Evolutionary conservation across 1,140 invertebrate species (phyloP).

Genomic region (Halesus radiatus): DNA sequence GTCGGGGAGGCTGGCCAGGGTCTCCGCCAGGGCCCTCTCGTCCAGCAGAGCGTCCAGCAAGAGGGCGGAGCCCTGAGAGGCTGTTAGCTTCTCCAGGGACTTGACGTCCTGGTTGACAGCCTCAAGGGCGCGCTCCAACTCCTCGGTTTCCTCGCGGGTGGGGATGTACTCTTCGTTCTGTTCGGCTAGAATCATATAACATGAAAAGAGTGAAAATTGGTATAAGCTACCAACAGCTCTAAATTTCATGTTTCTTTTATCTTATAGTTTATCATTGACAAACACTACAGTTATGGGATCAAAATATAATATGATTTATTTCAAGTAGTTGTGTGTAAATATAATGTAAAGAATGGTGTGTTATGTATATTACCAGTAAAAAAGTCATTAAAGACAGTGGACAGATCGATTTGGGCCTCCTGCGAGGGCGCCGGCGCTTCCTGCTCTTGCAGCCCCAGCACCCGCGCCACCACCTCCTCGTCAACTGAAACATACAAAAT

Average conservation of each 20-base stretch:
- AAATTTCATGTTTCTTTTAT: no score
- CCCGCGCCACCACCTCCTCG: slow-evolving; percentile 52
- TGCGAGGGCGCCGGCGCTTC: slow-evolving; percentile 41
- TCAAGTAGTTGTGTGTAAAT: no score
- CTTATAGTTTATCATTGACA: no score
- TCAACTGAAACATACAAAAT: slow-evolving; percentile 39
- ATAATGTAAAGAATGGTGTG: no score
- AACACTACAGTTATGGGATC: no score
- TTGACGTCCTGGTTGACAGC: slow-evolving; percentile 85
- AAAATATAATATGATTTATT: no score
- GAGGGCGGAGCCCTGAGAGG: slow-evolving; percentile 66
- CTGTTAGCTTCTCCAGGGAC: slow-evolving; percentile 80
- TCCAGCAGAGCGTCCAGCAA: slow-evolving; percentile 44
- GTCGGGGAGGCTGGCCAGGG: slow-evolving; percentile 52
- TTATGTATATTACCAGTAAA: slow-evolving; percentile 45
- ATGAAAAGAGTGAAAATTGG: no score
- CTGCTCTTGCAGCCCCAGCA: slow-evolving; percentile 50
- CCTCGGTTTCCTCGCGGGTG: slow-evolving; percentile 85
- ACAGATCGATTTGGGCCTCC: slow-evolving; percentile 51
- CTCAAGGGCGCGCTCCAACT: slow-evolving; percentile 85
- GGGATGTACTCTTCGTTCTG: slow-evolving; percentile 80
- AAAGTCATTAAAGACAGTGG: slow-evolving; percentile 55
- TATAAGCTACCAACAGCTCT: no score
- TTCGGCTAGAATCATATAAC: slow-evolving; percentile 71
- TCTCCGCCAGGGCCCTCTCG: slow-evolving; percentile 50